Evolutionary conservation across 2,113 vertebrate genomes (phyloP), one percentile per base, ranked within the genome.

Genomic region (Acinonyx jubatus): DNA sequence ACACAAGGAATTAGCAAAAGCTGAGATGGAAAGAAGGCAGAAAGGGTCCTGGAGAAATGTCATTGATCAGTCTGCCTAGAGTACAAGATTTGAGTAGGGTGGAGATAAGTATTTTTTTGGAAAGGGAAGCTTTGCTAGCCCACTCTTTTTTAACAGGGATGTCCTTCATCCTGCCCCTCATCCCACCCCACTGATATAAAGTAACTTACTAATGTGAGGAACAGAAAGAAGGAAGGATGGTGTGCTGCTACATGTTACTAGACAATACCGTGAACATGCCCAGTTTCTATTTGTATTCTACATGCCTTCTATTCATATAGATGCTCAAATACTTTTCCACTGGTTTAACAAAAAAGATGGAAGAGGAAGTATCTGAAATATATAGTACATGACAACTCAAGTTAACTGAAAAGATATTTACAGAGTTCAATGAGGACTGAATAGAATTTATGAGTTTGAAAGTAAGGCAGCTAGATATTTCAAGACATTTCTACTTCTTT

Each of bases 381-480:
- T 71, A 41, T 0, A 50, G 38, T 33, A 36, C 33, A 76, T 14
- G n/a, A 80, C 19, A 80, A 84, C 55, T 41, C 29, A 76, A 74
- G n/a, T 18, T 88, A 92, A 87, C 14, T 29, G 71, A 88, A 88
- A 83, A 84, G 45, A 27, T 65, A 86, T 38, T 41, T 86, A 11
- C 27, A 48, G n/a, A 82, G 41, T 81, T 85, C 25, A 68, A n/a
- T 55, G 45, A 48, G 21, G 57, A 92, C 5, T 31, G 16, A 81
- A 41, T 6, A 71, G 41, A 50, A 92, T 65, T 83, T 85, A 57
- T 71, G 45, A 71, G 21, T 69, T 19, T 83, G 27, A 80, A 84
- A 80, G 31, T 95, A 12, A 93, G 36, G 33, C 27, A 93, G 69
- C 25, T 79, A 96, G 45, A 52, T 76, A 94, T 61, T 61, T 61